Evolutionary conservation across 2,797 vertebrate species (phyloP), one percentile per base, ranked within the genome.

Genomic region (Coilia nasus): DNA sequence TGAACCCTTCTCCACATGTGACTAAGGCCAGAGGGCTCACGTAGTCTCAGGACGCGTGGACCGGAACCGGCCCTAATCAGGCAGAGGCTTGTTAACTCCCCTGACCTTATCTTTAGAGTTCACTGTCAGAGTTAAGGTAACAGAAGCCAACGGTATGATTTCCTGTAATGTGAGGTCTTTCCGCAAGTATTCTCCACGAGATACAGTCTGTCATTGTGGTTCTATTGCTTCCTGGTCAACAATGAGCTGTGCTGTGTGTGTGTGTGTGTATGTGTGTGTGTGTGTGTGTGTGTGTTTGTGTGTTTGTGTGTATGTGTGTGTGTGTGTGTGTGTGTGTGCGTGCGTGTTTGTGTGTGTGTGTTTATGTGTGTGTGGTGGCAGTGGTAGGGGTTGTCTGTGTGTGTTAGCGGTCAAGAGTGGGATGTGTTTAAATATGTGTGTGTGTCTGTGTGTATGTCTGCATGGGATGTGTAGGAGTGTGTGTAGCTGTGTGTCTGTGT

Each of bases 221-320:
- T 41, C 28, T 75, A 28, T 75, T 41, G 28, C 31, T 75, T 75
- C 67, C 67, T 2, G 28, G 57, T 57, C 35, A 41, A 62, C 82
- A 60, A 41, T 4, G 17, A 12, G 60, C 47, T 82, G 12, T 1
- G 60, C 64, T 71, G 64, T 31, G 50, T 54, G 50, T 54, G 50
- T 54, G 50, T 54, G 50, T 54, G 50, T 54, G 50, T 54, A 6
- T 23, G 23, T 25, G 41, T 81, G 28, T 44, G 10, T 71, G 25
- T 15, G 25, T 71, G 64, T 71, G 64, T 71, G 64, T 71, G 64
- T 67, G 64, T 67, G 64, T 67, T n/a, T 64, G 62, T 64, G 62
- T 64, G 60, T 64, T 21, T 64, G 62, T 64, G 62, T 64, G 62
- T 64, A n/a, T 28, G 23, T 71, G 64, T 31, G 50, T 54, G 50